Conservation (phyloP, 2,888 invertebrate species). For the Hypolimnas misippus region DNA sequence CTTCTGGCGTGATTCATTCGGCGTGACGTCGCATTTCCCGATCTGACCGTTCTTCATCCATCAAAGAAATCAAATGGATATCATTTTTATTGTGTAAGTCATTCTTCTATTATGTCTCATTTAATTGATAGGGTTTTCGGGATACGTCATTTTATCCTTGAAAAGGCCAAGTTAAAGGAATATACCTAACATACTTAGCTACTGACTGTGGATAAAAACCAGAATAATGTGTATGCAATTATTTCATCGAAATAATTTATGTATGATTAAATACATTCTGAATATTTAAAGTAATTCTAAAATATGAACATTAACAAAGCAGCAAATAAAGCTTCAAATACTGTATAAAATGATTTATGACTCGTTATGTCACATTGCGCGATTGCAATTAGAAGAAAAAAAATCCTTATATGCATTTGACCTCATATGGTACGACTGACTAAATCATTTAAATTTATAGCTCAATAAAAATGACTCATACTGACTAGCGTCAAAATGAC, state of each 20-base stretch:
- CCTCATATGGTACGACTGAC: conserved; percentile 1
- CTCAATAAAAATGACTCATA: conserved; percentile 12
- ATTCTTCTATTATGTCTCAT: conserved; percentile 24
- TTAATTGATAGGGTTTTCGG: conserved; percentile 13
- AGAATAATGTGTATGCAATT: too few species aligned
- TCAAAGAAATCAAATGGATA: conserved; percentile 33
- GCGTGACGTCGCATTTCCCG: conserved; percentile 30
- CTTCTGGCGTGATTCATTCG: conserved; percentile 18
- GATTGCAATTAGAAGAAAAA: not conserved
- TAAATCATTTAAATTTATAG: conserved; percentile 3
- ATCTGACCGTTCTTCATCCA: conserved; percentile 32
- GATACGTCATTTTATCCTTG: not conserved
- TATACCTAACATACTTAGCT: too few species aligned
- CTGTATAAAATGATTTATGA: too few species aligned
- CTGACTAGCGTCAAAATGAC: conserved; percentile 22
- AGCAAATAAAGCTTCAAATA: too few species aligned
- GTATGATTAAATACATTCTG: too few species aligned
- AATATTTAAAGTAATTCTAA: too few species aligned
- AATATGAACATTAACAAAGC: too few species aligned
- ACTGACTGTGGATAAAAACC: not conserved
- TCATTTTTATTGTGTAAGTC: conserved; percentile 28
- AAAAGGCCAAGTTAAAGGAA: not conserved
- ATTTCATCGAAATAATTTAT: too few species aligned
- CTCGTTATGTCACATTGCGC: too few species aligned
- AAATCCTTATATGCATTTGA: not conserved